A percentile compares a stretch with the other conserved stretches of the same genome.
Conservation (phyloP, 2,888 invertebrate genomes). For the Campopleginae sp. region DNA sequence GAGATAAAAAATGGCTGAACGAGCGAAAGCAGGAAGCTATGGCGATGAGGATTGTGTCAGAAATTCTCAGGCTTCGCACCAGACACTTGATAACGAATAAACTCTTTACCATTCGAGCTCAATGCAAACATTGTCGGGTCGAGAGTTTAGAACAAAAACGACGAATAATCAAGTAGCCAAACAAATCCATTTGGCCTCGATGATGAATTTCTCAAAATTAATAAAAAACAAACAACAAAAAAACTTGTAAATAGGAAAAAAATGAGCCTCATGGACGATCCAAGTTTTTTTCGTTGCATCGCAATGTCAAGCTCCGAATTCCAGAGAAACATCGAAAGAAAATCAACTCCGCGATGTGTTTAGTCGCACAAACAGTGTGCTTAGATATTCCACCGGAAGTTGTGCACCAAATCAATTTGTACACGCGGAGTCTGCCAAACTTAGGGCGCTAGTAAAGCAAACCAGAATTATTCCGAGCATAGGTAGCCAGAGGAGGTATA, state of each 20-base stretch:
- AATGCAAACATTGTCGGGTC: background rate
- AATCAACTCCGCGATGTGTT: background rate
- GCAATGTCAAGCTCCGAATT: conserved; percentile 9
- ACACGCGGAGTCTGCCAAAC: conserved; percentile 1
- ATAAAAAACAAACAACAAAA: no score
- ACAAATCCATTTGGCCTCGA: background rate
- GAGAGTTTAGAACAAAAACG: conserved; percentile 16
- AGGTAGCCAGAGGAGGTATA: conserved; percentile 45
- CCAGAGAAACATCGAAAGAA: conserved; percentile 2
- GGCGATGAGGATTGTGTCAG: conserved; percentile 33
- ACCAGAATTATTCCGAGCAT: conserved; percentile 61
- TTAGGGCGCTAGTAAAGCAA: conserved; percentile 32
- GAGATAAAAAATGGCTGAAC: conserved; percentile 16
- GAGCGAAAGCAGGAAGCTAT: conserved; percentile 27
- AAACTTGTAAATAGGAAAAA: no score
- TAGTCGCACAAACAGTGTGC: conserved; percentile 17
- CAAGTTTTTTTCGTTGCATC: background rate
- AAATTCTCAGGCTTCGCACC: conserved; percentile 24
- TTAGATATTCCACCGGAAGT: conserved; percentile 45
- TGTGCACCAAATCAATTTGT: conserved; percentile 41
- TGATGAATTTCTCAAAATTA: background rate
- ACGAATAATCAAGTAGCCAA: no score
- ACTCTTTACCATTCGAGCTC: background rate
- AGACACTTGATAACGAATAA: conserved; percentile 7
- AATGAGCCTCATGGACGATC: background rate